Percentiles rank a stretch among this genome's conserved stretches.
Evolutionary conservation across 2,797 vertebrate genomes (phyloP).

Genomic region (Bryconaethiops microstoma): DNA sequence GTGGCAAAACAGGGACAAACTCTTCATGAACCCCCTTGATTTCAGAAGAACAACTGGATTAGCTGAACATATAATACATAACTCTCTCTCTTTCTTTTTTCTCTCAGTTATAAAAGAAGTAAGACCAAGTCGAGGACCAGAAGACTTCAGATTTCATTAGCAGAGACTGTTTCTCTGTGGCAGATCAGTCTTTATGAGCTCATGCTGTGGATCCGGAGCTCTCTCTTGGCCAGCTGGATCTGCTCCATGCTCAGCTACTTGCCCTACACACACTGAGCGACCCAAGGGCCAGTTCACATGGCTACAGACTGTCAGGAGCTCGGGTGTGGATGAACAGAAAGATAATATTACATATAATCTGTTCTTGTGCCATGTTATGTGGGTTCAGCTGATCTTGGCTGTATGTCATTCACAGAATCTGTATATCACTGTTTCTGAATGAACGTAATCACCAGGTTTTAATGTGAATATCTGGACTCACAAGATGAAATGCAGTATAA

Average conservation of each 20-base stretch:
- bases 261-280: slow-evolving; percentile 56
- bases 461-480: not conserved
- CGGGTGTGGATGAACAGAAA: not conserved
- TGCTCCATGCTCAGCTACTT: slow-evolving; percentile 70
- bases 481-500: not conserved
- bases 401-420: not conserved
- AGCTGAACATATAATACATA: too few relatives aligned
- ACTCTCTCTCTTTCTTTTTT: slow-evolving; percentile 11
- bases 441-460: not conserved
- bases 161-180: slow-evolving; percentile 81
- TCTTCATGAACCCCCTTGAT: too few relatives aligned
- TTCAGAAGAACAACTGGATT: too few relatives aligned
- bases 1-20: too few relatives aligned
- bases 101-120: slow-evolving; percentile 84
- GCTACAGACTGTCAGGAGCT: not conserved
- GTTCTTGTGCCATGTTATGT: not conserved
- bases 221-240: slow-evolving; percentile 76
- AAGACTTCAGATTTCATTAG: slow-evolving; percentile 79
- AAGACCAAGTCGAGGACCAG: slow-evolving; percentile 75
- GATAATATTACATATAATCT: not conserved
- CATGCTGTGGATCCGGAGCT: slow-evolving; percentile 79
- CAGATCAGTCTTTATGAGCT: slow-evolving; percentile 85
- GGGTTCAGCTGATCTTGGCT: not conserved
- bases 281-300: not conserved
- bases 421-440: not conserved